Base-by-base conservation (phyloP, 2,113 vertebrate species). In the Pandion haliaetus region DNA sequence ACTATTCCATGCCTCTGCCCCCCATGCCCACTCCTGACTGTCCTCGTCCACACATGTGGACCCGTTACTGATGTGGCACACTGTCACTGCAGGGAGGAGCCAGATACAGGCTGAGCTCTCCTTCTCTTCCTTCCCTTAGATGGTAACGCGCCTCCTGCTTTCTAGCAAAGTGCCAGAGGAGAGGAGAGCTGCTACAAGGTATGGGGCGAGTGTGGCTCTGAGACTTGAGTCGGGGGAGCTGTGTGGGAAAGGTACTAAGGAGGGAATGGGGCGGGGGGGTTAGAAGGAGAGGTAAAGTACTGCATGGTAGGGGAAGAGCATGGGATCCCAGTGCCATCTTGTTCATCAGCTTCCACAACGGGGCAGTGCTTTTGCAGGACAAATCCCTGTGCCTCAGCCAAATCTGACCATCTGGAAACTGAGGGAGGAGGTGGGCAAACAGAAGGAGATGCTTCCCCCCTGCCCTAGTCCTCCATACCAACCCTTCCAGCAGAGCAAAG, bases 11-110 rank as follows among this genome's bases (percentile, higher is more conserved):
- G 11, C 29, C 55, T 26, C 12, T 59, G 34, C 6, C 28, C 61
- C 28, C 38, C 34, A 11, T 69, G 58, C 40, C 61, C 40, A 32
- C 13, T 72, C 70, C 21, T 23, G 66, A 20, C 47, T 17, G 28
- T 61, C 44, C 17, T 83, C 7, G 1, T 85, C 66, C 21, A 2
- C 45, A 73, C 57, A n/a, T 0, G 4, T 45, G 81, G 73, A 50
- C 52, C 32, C 0, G 0, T 80, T 29, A 34, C 65, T 18, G 36
- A 36, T 24, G 89, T 69, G 87, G 24, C 32, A 58, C 71, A 3
- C 21, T 36, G 73, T 66, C 15, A 1, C 62, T 58, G 49, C 87
- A 90, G 93, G 96, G 96, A 94, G 96, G 96, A 89, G 95, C 95
- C 58, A 69, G 77, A 29, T 20, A 32, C 16, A 45, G 88, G 57